phyloP scores from a whole-genome alignment of 2,797 vertebrate species.

The Cercopithecus diana region DNA sequence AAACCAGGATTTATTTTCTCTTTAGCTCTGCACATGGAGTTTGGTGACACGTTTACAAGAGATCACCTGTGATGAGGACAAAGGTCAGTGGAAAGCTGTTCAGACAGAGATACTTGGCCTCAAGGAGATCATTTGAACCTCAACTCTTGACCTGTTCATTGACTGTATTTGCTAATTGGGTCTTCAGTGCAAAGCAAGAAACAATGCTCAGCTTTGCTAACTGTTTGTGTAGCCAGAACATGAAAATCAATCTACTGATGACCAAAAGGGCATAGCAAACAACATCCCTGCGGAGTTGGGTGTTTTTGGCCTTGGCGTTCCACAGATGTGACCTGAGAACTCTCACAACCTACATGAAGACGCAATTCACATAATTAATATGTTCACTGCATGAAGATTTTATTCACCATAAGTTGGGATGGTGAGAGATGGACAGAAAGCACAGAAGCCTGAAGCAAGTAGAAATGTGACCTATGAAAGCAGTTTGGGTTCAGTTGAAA shows the following conservation, averaged over 20 bases:
- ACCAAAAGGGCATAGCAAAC: constrained; percentile 82
- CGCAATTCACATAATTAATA: constrained; percentile 74
- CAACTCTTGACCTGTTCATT: constrained; percentile 83
- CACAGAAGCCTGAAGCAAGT: not conserved
- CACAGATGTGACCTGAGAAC: constrained; percentile 74
- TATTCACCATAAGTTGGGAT: constrained; percentile 41
- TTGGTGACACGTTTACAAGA: constrained; percentile 71
- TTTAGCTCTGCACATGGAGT: constrained; percentile 55
- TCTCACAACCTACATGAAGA: constrained; percentile 50
- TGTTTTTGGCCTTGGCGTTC: constrained; percentile 77
- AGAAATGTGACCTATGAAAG: constrained; percentile 57
- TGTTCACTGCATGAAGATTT: constrained; percentile 38
- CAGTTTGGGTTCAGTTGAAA: not conserved
- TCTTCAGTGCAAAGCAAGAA: constrained; percentile 73
- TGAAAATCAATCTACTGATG: constrained; percentile 85
- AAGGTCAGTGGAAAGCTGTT: constrained; percentile 80
- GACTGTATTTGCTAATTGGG: constrained; percentile 86
- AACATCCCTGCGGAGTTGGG: constrained; percentile 73
- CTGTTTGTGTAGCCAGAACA: constrained; percentile 83
- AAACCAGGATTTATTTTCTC: constrained; percentile 73
- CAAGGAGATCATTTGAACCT: constrained; percentile 60
- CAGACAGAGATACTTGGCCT: constrained; percentile 70
- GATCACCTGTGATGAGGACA: constrained; percentile 80
- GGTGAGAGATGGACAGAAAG: constrained; percentile 58
- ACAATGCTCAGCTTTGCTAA: constrained; percentile 71